Base-by-base conservation (phyloP, 1,140 invertebrate genomes). In the Cyphomyrmex costatus region DNA sequence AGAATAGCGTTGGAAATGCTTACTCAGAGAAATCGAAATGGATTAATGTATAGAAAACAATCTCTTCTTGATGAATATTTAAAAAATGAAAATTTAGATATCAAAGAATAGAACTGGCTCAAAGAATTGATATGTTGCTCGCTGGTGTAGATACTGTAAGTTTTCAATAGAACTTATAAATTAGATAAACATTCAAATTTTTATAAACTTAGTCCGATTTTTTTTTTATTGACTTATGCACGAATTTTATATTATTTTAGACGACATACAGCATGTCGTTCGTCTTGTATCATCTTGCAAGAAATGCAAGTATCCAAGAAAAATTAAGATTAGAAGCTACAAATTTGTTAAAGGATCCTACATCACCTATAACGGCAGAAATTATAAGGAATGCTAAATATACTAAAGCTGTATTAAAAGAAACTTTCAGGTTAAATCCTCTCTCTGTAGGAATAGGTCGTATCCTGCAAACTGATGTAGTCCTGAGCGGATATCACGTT, bases 91-190 rank as follows among this genome's bases (percentile, higher is more conserved):
- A 96, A 96, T 87, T 91, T 98, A 2, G 97, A 98, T 93, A 95
- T 96, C 21, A 97, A 97, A 92, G 98, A n/a, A n/a, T n/a, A n/a
- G n/a, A n/a, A n/a, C n/a, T n/a, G n/a, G n/a, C n/a, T n/a, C n/a
- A n/a, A n/a, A n/a, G n/a, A n/a, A n/a, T n/a, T n/a, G 98, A 99
- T 94, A 96, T 98, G 92, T 92, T 99, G 6, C 95, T 98, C 85
- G 98, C 98, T 46, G 98, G 98, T 66, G 96, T 98, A 53, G 98
- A 99, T 94, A 99, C 98, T 73, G 97, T 98, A 95, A 95, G 93
- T 94, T 68, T 71, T 33, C 4, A 63, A 19, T 14, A 4, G 14
- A 58, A 27, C 16, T 74, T 6, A 27, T 42, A 42, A 42, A 42
- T 42, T 42, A 42, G 8, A 42, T 42, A 10, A 42, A 42, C 10